Base-by-base conservation (phyloP, 2,113 vertebrate species). In the Notarius lentiginosus region DNA sequence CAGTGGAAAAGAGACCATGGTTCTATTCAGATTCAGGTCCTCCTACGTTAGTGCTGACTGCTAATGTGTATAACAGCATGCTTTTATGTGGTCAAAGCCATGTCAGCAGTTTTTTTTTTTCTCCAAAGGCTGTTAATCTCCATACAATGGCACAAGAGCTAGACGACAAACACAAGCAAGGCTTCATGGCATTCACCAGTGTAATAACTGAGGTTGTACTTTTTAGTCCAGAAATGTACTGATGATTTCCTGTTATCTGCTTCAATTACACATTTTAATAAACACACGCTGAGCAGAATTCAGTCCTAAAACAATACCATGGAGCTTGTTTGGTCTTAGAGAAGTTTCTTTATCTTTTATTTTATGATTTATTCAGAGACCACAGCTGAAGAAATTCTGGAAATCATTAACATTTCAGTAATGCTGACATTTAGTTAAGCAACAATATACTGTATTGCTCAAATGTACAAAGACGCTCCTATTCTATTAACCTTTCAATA, bases 321-420 rank as follows among this genome's bases (percentile, higher is more conserved):
- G 22, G 4, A 75, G 47, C 22, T 51, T 15, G 11, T 76, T 56
- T n/a, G 17, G n/a, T 56, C 24, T 18, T 56, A 20, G 4, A n/a
- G 24, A 27, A 53, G 22, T 27, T 66, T 51, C 41, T 68, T 66
- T 82, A n/a, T 83, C 63, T 53, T 75, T 66, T 53, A 77, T 27
- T 55, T 79, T 27, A 56, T 15, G 51, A 79, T n/a, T 56, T 79
- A 18, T 56, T 79, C 34, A 10, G 51, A 70, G 51, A 34, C 27
- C 1, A 86, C 30, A 80, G 22, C 82, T 66, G 55, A 66, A 53
- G 61, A 84, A 79, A 82, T 80, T 84, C 82, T 49, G 72, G 87
- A 90, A 91, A 87, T 90, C 81, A 88, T 90, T 91, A 90, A 86
- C 85, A 89, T 90, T 89, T 82, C 47, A 90, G 91, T 84, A 56